Conservation (phyloP, 2,113 vertebrate genomes). For the Orcinus orca region DNA sequence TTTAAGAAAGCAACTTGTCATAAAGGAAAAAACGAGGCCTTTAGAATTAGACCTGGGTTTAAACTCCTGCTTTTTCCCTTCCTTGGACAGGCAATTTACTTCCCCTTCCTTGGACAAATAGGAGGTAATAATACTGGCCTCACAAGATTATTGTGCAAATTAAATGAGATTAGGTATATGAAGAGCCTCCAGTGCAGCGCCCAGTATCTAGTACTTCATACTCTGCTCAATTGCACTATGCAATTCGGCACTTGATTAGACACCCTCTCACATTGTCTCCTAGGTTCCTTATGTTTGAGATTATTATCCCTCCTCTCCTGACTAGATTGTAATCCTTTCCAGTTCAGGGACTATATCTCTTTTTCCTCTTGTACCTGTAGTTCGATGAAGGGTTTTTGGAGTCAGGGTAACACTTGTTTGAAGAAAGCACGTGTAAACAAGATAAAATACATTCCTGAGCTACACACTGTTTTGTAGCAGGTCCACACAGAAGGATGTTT, state of each 20-base stretch:
- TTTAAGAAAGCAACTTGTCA: conserved; percentile 5
- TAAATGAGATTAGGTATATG: not conserved
- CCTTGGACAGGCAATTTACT: not conserved
- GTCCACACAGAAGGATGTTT: not conserved
- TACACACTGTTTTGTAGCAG: not conserved
- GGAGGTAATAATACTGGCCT: not conserved
- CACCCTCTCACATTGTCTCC: not conserved
- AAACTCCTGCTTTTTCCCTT: not conserved
- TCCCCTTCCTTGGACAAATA: not conserved
- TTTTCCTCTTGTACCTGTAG: not conserved
- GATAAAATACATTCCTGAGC: not conserved
- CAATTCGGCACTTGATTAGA: not conserved
- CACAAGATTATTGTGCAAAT: not conserved
- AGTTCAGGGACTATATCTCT: not conserved
- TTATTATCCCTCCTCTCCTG: not conserved
- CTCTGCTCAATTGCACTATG: not conserved
- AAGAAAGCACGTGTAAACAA: not conserved
- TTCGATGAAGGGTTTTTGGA: not conserved
- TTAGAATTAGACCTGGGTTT: not conserved
- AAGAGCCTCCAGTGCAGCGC: not conserved
- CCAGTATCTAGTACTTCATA: not conserved
- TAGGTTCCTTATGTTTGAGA: not conserved
- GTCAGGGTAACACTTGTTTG: not conserved
- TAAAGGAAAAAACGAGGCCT: not conserved
- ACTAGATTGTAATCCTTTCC: not conserved